Percentiles rank a stretch among this genome's conserved stretches.
phyloP scores from a whole-genome alignment of 1,140 invertebrate genomes.

The Drosophila insularis region DNA sequence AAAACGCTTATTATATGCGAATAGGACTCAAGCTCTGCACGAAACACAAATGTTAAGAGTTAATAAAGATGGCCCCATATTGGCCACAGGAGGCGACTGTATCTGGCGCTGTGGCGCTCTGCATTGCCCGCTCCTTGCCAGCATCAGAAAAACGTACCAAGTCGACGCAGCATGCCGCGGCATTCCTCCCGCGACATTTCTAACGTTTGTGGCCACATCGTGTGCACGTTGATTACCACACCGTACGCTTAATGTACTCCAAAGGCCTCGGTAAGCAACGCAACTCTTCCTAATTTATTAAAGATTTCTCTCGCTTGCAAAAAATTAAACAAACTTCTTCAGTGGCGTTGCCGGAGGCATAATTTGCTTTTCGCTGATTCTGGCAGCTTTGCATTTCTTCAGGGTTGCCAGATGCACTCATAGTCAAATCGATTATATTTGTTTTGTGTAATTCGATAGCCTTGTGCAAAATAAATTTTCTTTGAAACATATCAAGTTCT shows the following conservation, averaged over 20 bases:
- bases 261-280: constrained; percentile 43
- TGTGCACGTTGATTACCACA: constrained; percentile 53
- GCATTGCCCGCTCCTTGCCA: constrained; percentile 35
- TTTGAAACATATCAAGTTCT: no score
- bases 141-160: constrained; percentile 85
- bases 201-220: constrained; percentile 88
- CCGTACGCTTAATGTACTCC: constrained; percentile 48
- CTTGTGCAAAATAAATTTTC: no score
- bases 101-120: constrained; percentile 5
- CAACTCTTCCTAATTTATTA: constrained; percentile 49
- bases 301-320: constrained; percentile 47
- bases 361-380: background rate
- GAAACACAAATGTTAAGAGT: background rate
- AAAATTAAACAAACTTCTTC: constrained; percentile 53
- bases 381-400: background rate
- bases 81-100: constrained; percentile 1
- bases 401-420: background rate
- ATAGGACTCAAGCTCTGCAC: constrained; percentile 94
- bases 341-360: constrained; percentile 25
- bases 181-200: constrained; percentile 93
- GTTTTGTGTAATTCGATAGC: background rate
- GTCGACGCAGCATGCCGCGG: constrained; percentile 91
- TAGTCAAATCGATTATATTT: background rate
- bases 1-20: constrained; percentile 93
- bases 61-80: background rate